These are phyloP conservation scores for Notiomystis cincta DNA, from an alignment of 2,113 vertebrate genomes.

Conservation along the genomic window DNA sequence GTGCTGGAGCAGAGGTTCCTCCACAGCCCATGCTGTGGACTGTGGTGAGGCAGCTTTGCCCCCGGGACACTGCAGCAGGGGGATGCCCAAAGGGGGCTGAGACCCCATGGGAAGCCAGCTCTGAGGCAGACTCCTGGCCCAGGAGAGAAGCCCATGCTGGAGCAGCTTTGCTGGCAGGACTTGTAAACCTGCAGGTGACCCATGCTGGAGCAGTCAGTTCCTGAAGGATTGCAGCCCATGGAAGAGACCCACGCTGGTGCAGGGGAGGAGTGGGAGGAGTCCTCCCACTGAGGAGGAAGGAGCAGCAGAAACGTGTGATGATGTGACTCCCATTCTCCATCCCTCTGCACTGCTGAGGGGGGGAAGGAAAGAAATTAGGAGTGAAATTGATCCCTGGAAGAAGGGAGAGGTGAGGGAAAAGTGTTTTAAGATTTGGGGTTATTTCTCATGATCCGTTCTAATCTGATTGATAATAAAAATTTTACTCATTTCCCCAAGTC, in stretches of 20 bases:
- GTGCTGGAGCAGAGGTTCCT: background rate
- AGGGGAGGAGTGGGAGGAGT: background rate
- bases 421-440: background rate
- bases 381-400: background rate
- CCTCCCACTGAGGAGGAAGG: background rate
- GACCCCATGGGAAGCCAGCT: accelerated
- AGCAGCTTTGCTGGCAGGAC: background rate
- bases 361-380: background rate
- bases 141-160: background rate
- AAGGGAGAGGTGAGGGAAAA: background rate
- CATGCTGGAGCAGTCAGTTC: background rate
- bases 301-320: background rate
- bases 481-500: background rate
- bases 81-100: background rate
- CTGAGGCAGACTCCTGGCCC: background rate
- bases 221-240: background rate
- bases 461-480: background rate
- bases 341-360: background rate
- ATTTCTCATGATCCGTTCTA: background rate
- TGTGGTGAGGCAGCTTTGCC: background rate
- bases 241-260: accelerated
- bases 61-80: background rate
- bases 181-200: background rate
- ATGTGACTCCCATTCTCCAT: background rate
- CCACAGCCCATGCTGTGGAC: background rate